Base-by-base conservation (phyloP, 1,140 invertebrate genomes). In the Metaphire vulgaris region DNA sequence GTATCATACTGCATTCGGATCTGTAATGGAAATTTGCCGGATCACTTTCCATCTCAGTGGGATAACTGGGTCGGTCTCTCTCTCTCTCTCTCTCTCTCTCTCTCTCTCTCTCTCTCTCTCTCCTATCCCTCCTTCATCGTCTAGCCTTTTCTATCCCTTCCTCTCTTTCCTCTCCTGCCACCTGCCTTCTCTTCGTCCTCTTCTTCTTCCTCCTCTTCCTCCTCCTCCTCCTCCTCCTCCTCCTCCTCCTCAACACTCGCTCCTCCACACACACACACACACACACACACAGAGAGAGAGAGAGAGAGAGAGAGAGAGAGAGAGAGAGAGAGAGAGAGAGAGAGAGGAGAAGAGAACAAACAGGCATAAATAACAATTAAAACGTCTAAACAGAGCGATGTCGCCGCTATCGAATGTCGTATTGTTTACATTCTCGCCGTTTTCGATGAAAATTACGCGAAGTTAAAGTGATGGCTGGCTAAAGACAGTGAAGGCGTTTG, bases 281-380 rank as follows among this genome's bases (percentile, higher is more conserved):
- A 56, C 6, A 56, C 6, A 56, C 6, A 56, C 6, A 56, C 41
- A 56, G 41, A 56, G 41, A 56, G 21, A 56, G 41, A 56, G 6
- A 56, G 41, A 56, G 41, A 56, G 41, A 56, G 41, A 56, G 41
- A 56, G 41, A 56, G 41, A 56, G 41, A 56, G 41, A 56, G 41
- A 56, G 41, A 56, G 41, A 56, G 41, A 56, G 41, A 56, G 41
- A 56, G 41, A 56, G 41, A 56, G 41, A 56, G 41, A 56, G 41
- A 56, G 41, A 56, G 41, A 56, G 41, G 21, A 21, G 21, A 21
- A 56, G 41, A 56, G 41, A 56, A 21, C 6, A 21, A 56, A 21
- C 6, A 21, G 21, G 41, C 6, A 21, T 12, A 56, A 21, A 56
- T 56, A 56, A 21, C 6, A 21, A 56, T 6, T 12, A 21, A 56